Percentiles rank a stretch among this genome's conserved stretches.
Conservation (phyloP, 2,113 vertebrate species). For the Sorex araneus region DNA sequence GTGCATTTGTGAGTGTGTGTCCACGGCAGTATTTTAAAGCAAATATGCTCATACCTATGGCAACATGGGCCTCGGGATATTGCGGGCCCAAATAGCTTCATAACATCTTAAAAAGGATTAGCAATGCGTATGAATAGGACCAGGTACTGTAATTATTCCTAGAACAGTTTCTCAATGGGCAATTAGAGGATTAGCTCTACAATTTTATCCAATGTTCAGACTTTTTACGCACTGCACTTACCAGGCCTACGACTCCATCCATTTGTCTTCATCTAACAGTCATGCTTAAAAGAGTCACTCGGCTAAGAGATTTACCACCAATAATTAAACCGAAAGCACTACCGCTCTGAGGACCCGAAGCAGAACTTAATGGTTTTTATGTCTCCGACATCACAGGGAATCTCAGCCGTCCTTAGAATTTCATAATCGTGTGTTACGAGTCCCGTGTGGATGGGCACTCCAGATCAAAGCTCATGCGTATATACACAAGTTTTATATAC, state of each 20-base stretch:
- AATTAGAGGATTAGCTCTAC: constrained; percentile 82
- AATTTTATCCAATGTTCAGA: constrained; percentile 73
- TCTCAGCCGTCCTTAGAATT: constrained; percentile 63
- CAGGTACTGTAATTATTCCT: constrained; percentile 76
- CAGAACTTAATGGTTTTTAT: constrained; percentile 72
- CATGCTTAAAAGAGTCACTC: constrained; percentile 73
- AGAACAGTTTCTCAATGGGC: constrained; percentile 68
- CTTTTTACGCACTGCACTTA: constrained; percentile 61
- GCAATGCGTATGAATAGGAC: constrained; percentile 64
- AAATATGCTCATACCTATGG: constrained; percentile 34
- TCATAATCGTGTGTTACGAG: constrained; percentile 63
- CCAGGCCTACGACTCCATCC: constrained; percentile 50
- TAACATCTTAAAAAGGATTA: constrained; percentile 78
- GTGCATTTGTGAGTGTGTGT: not conserved
- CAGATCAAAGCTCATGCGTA: constrained; percentile 71
- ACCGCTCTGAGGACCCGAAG: constrained; percentile 30
- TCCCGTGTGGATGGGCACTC: not conserved
- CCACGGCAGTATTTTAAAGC: constrained; percentile 35
- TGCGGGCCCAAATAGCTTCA: constrained; percentile 59
- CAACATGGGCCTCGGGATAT: constrained; percentile 52
- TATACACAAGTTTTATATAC: constrained; percentile 64
- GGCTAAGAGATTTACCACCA: constrained; percentile 68
- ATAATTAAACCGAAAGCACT: constrained; percentile 70
- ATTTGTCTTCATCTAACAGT: constrained; percentile 72
- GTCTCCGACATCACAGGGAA: constrained; percentile 79